Evolutionary conservation across 2,888 invertebrate genomes (phyloP).

Genomic region (Cecidostiba fungosa): DNA sequence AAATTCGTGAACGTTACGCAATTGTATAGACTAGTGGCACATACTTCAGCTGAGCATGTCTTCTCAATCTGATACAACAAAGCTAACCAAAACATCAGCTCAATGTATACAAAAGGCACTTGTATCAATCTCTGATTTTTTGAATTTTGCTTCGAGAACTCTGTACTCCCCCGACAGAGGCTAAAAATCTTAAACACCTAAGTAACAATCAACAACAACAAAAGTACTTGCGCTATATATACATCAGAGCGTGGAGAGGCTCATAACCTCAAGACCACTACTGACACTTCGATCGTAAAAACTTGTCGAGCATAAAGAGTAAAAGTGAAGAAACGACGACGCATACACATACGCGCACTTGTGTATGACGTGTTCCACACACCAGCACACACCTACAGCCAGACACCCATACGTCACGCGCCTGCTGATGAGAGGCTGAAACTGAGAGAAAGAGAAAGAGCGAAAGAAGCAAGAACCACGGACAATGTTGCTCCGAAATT

Average conservation of each 20-base stretch:
- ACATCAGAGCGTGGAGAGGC: conserved; percentile 13
- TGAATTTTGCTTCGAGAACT: not conserved
- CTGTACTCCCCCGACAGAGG: not conserved
- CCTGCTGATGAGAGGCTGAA: too few relatives aligned
- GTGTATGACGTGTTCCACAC: not conserved
- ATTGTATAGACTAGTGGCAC: not conserved
- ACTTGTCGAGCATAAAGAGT: not conserved
- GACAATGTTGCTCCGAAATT: not conserved
- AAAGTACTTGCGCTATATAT: conserved; percentile 46
- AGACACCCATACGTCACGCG: not conserved
- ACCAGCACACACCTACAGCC: not conserved
- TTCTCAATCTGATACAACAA: conserved; percentile 5
- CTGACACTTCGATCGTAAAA: not conserved
- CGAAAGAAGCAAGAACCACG: not conserved
- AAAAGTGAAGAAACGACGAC: conserved; percentile 17
- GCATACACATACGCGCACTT: not conserved
- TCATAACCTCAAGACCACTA: conserved; percentile 46
- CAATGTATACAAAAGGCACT: conserved; percentile 11
- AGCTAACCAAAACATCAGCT: conserved; percentile 14
- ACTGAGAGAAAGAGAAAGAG: not conserved
- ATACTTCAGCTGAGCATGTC: conserved; percentile 2
- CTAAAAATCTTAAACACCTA: conserved; percentile 5
- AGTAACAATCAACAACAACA: not conserved
- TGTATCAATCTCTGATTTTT: not conserved
- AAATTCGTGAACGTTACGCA: conserved; percentile 31